Evolutionary conservation across 2,113 vertebrate species (phyloP), one percentile per base, ranked within the genome.

Genomic region (Perognathus longimembris): DNA sequence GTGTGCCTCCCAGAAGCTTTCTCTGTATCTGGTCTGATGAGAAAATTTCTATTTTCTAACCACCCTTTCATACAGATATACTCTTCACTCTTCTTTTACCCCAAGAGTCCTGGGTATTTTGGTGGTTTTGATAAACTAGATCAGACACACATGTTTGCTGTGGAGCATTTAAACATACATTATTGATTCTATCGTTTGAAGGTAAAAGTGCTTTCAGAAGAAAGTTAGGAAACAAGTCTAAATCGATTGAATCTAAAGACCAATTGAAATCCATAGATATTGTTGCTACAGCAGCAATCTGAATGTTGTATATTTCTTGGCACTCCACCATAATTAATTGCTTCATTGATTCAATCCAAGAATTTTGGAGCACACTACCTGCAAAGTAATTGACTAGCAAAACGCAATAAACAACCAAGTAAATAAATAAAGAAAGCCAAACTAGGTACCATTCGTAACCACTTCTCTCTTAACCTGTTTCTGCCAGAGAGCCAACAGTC

Each of bases 161-260:
- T n/a, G 67, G 88, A 91, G 71, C n/a, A 0, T 93, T 97, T 93
- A 88, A 95, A 92, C 45, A 92, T 91, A 73, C 54, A 92, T 94
- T 97, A 94, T 94, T 93, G 90, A 96, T 96, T 94, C 61, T 66
- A 69, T 88, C 7, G 1, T 96, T 95, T 97, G 93, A 92, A 95
- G 88, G 88, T 95, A 92, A 95, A 95, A 96, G 95, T 87, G 57
- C 57, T 95, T 96, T 94, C 74, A 82, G 32, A 90, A 95, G 73
- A 95, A 94, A 92, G 75, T 93, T 85, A 63, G 92, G 94, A 95
- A 95, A 95, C 85, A 95, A 91, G 40, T 87, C 90, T 93, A 75
- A 94, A 95, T 91, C 57, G 87, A 91, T 78, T 95, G 78, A 94
- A 92, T 90, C 69, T 95, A 95, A 95, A 95, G 78, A 87, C 91